Conservation (phyloP, 1,140 invertebrate species). For the Cydia amplana region DNA sequence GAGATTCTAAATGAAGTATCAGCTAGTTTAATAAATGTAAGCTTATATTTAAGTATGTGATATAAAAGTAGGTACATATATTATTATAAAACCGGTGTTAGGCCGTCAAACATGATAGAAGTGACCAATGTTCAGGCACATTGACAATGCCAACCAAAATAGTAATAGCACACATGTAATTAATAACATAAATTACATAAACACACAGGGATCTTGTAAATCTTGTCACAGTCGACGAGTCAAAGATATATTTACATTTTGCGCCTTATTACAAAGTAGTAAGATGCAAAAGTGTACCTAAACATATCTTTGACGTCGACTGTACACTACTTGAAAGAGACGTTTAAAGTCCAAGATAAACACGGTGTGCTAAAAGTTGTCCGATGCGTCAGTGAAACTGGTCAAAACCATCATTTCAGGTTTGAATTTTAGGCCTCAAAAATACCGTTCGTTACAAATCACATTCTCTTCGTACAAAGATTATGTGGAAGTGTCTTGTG, state of each 20-base stretch:
- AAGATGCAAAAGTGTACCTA: too few species aligned
- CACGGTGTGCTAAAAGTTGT: too few species aligned
- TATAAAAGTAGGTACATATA: slow-evolving; percentile 28
- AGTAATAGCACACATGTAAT: too few species aligned
- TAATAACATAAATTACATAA: too few species aligned
- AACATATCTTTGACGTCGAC: too few species aligned
- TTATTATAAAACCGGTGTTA: not conserved
- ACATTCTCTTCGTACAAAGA: not conserved
- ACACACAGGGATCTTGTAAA: too few species aligned
- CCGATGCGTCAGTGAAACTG: not conserved
- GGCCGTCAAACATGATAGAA: not conserved
- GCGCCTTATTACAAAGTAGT: too few species aligned
- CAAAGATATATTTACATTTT: too few species aligned
- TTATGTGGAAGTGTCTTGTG: slow-evolving; percentile 15
- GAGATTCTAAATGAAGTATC: slow-evolving; percentile 66
- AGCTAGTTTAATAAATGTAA: slow-evolving; percentile 45
- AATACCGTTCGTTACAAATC: not conserved
- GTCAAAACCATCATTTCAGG: not conserved
- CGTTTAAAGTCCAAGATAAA: too few species aligned
- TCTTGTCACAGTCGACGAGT: too few species aligned
- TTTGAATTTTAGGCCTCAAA: not conserved
- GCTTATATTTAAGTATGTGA: slow-evolving; percentile 38
- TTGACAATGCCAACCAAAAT: not conserved
- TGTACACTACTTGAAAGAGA: too few species aligned
- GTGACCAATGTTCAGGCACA: not conserved